Evolutionary conservation across 2,888 invertebrate genomes (phyloP), one percentile per base, ranked within the genome.

Genomic region (Leucozona laternaria): DNA sequence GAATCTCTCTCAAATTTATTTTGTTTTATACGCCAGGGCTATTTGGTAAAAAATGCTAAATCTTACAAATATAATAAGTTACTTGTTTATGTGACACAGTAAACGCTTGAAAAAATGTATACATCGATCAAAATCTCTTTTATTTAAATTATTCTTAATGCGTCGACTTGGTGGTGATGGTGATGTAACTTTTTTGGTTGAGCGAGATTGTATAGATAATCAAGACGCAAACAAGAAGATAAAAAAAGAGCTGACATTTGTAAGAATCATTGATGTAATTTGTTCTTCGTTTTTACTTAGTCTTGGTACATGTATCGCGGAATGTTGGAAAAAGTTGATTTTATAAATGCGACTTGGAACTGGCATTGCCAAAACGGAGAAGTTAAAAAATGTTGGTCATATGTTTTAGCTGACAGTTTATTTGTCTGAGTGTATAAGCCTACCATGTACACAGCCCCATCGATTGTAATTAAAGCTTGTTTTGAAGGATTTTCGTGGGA

Each of bases 1-100:
- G 43, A 78, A 78, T 78, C 66, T 71, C 50, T 43, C 66, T 77
- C 13, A 57, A 48, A 70, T 25, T 66, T 15, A 57, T 53, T 34
- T 57, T 53, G 48, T 82, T 66, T 66, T 68, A 71, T 58, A 34
- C 50, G 66, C 15, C 22, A 0, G 13, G 43, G 70, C 48, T 70
- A 70, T 70, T 70, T 28, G 68, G 22, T 11, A 53, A 68, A 66
- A 64, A 43, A 68, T 25, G 53, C 5, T 68, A 68, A 68, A 53
- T 37, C 68, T 68, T 53, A 53, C 50, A 66, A 66, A 66, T 50
- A 50, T 68, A 53, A 68, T 68, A 53, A 68, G 68, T 68, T 34
- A 50, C 37, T 68, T 68, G 68, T 68, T 68, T 68, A 53, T 68
- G 53, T 34, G 50, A 50, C 53, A 68, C 34, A 50, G n/a, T 68